Conservation (phyloP, 2,113 vertebrate genomes). For the Gallinago undulata region DNA sequence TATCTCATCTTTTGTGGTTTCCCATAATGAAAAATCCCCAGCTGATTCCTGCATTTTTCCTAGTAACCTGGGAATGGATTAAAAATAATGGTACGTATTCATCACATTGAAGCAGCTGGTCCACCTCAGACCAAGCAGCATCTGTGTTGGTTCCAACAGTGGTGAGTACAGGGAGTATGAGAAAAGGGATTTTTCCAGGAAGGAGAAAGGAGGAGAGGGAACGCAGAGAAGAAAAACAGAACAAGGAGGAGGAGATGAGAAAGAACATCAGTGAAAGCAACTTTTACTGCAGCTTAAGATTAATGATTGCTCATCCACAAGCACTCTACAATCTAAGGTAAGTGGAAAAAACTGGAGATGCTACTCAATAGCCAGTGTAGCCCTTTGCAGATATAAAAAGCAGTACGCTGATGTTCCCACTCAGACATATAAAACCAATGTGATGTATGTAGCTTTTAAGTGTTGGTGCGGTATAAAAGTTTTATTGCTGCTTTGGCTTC, state of each 20-base stretch:
- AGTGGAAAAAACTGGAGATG: constrained; percentile 47
- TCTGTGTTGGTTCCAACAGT: not conserved
- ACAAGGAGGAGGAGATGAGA: not conserved
- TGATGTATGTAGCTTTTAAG: constrained; percentile 65
- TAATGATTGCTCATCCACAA: constrained; percentile 7
- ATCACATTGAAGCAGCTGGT: not conserved
- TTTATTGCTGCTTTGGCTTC: constrained; percentile 52
- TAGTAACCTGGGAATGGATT: not conserved
- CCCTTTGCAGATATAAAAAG: constrained; percentile 58
- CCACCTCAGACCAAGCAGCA: not conserved
- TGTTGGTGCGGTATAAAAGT: constrained; percentile 37
- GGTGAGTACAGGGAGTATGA: not conserved
- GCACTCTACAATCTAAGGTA: constrained; percentile 16
- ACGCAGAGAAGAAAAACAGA: not conserved
- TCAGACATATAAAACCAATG: constrained; percentile 58
- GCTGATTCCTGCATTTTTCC: not conserved
- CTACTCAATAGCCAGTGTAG: constrained; percentile 47
- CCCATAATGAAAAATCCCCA: not conserved
- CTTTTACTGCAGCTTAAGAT: constrained; percentile 38
- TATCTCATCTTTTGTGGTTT: not conserved
- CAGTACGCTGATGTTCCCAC: constrained; percentile 20
- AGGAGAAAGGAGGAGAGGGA: not conserved
- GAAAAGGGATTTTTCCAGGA: not conserved
- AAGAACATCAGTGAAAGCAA: constrained; percentile 14
- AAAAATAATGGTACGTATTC: not conserved